Conservation (phyloP, 2,888 invertebrate genomes). For the Idaea straminata region DNA sequence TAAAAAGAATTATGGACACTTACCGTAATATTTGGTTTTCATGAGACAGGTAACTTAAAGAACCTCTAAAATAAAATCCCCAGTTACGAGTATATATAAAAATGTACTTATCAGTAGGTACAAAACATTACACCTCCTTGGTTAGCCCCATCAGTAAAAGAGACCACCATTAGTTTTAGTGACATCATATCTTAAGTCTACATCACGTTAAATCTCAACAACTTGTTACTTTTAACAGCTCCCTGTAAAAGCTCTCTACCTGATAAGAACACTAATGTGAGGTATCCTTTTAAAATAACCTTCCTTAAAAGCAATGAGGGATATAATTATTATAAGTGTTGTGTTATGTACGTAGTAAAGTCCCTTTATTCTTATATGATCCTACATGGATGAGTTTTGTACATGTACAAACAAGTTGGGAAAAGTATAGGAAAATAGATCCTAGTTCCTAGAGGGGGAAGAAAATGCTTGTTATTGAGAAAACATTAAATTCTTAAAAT, state of each 20-base stretch:
- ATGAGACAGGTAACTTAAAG: too few relatives aligned
- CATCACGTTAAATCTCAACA: conserved; percentile 7
- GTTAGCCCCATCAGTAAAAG: background rate
- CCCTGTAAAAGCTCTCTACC: conserved; percentile 20
- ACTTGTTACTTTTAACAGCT: conserved; percentile 24
- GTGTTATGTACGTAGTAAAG: background rate
- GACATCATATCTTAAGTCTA: background rate
- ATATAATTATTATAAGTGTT: background rate
- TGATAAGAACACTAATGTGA: conserved; percentile 9
- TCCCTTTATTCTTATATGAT: background rate
- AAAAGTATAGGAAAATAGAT: too few relatives aligned
- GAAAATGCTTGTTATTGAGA: too few relatives aligned
- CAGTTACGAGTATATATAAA: too few relatives aligned
- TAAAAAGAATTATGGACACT: too few relatives aligned
- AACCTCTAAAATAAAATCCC: too few relatives aligned
- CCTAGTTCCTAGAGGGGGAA: too few relatives aligned
- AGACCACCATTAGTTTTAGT: background rate
- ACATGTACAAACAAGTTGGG: too few relatives aligned
- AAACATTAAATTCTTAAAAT: too few relatives aligned
- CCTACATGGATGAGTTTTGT: too few relatives aligned
- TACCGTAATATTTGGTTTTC: too few relatives aligned
- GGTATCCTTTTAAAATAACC: background rate
- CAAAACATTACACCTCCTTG: background rate
- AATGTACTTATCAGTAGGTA: too few relatives aligned
- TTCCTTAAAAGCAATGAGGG: background rate